Conservation (phyloP, 2,797 vertebrate species). For the Enteromius trimaculatus region DNA sequence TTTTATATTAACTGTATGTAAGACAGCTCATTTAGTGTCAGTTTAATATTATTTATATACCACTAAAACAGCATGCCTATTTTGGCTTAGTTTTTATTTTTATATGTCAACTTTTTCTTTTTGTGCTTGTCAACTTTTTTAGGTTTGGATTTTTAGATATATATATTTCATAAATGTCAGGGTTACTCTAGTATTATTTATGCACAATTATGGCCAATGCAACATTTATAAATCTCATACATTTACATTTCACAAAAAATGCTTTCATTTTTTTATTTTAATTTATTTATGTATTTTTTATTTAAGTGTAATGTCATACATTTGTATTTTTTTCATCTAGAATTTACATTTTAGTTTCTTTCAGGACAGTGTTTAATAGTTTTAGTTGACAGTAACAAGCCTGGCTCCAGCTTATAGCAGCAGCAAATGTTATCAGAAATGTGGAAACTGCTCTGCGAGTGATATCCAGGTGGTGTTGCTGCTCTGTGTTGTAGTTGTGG, state of each 20-base stretch:
- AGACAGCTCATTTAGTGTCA: background rate
- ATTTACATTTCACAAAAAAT: too few species aligned
- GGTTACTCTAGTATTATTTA: background rate
- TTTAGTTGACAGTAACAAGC: background rate
- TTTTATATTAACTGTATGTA: background rate
- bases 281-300: too few species aligned
- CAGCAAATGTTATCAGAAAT: background rate
- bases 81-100: background rate
- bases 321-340: background rate
- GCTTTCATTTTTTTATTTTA: too few species aligned
- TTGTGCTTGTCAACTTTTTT: background rate
- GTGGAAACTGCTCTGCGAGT: too few species aligned
- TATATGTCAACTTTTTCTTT: background rate
- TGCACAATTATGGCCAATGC: background rate
- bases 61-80: background rate
- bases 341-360: background rate
- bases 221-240: too few species aligned
- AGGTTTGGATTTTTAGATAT: background rate
- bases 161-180: background rate
- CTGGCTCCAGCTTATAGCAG: background rate
- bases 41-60: background rate
- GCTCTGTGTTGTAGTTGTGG: background rate
- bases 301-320: too few species aligned
- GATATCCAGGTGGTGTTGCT: background rate
- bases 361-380: background rate